A percentile compares a stretch with the other conserved stretches of the same genome.
These are phyloP conservation scores for Neosalanx taihuensis DNA, from an alignment of 2,797 vertebrate species.

Conservation along the genomic window DNA sequence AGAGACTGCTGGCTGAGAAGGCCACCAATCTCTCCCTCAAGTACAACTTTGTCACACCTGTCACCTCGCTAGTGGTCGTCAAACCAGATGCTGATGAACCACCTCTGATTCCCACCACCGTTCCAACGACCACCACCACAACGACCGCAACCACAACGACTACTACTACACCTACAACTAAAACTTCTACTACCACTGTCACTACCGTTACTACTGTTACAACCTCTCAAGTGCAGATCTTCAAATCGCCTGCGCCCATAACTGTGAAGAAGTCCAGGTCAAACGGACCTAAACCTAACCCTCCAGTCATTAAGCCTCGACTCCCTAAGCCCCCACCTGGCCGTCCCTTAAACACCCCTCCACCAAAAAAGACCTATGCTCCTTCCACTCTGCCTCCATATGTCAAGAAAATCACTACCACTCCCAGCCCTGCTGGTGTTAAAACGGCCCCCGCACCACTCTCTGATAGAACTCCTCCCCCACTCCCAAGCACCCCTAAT, in stretches of 20 bases:
- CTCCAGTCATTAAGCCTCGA: slow-evolving; percentile 33
- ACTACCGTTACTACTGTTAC: slow-evolving; percentile 23
- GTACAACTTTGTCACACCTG: slow-evolving; percentile 84
- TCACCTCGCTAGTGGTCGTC: slow-evolving; percentile 83
- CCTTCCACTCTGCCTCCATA: slow-evolving; percentile 21
- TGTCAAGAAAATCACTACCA: slow-evolving; percentile 48
- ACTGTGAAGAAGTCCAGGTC: slow-evolving; percentile 45
- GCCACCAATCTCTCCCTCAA: slow-evolving; percentile 82
- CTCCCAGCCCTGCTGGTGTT: slow-evolving; percentile 24
- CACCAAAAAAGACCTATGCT: slow-evolving; percentile 34
- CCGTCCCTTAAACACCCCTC: slow-evolving; percentile 31
- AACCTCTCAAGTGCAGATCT: not conserved
- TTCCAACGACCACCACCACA: slow-evolving; percentile 28
- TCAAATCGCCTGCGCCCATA: slow-evolving; percentile 31
- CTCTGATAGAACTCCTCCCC: slow-evolving; percentile 46
- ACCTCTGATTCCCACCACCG: slow-evolving; percentile 47
- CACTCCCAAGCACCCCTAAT: slow-evolving; percentile 46
- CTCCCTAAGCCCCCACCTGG: slow-evolving; percentile 44
- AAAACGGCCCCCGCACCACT: slow-evolving; percentile 52
- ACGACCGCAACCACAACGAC: slow-evolving; percentile 41
- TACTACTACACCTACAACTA: slow-evolving; percentile 36
- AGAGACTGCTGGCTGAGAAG: slow-evolving; percentile 73
- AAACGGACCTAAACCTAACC: slow-evolving; percentile 47
- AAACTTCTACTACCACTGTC: slow-evolving; percentile 28
- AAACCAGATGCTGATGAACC: slow-evolving; percentile 73